Evolutionary conservation across 1,140 invertebrate species (phyloP).

Genomic region (Drosophila carrolli): DNA sequence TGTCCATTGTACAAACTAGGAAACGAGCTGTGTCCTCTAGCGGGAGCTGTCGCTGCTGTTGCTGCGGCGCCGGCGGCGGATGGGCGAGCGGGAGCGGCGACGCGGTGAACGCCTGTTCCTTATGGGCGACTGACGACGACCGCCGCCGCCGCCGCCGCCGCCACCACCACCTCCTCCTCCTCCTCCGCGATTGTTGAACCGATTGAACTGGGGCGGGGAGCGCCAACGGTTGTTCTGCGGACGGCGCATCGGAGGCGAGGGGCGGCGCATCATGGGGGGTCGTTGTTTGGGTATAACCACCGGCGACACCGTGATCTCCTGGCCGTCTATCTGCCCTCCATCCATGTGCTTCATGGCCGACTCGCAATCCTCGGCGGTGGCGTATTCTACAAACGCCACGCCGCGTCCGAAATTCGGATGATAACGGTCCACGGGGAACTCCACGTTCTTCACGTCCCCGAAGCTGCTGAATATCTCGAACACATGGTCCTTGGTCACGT

Average conservation of each 20-base stretch:
- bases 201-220: constrained; percentile 86
- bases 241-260: constrained; percentile 87
- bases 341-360: constrained; percentile 99
- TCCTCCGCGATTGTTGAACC: constrained; percentile 74
- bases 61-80: constrained; percentile 77
- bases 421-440: constrained; percentile 94
- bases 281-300: constrained; percentile 92
- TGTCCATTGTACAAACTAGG: constrained; percentile 34
- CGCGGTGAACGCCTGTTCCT: constrained; percentile 72
- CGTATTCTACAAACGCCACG: constrained; percentile 98
- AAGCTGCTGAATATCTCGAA: constrained; percentile 97
- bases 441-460: constrained; percentile 95
- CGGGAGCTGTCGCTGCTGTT: constrained; percentile 84
- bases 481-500: constrained; percentile 97
- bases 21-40: constrained; percentile 29
- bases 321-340: constrained; percentile 96
- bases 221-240: constrained; percentile 87
- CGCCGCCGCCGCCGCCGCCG: constrained; percentile 50
- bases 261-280: constrained; percentile 87
- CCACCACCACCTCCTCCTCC: constrained; percentile 65
- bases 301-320: constrained; percentile 97
- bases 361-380: constrained; percentile 96
- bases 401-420: constrained; percentile 94
- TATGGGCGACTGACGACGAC: constrained; percentile 67
- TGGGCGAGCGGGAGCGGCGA: constrained; percentile 81